phyloP scores from a whole-genome alignment of 2,888 invertebrate species.

The Spodoptera littoralis region DNA sequence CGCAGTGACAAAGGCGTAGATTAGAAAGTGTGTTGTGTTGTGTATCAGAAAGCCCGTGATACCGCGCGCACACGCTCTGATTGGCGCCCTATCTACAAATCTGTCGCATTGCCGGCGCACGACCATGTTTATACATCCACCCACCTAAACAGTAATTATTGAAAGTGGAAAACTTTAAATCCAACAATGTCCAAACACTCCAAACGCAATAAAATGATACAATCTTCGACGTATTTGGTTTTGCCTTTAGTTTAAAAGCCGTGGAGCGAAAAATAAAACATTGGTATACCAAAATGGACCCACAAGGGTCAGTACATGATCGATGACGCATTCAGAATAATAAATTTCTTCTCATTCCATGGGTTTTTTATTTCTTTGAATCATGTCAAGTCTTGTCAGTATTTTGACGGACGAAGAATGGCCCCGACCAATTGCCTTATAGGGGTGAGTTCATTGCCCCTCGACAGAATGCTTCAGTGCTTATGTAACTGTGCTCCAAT shows the following conservation, averaged over 20 bases:
- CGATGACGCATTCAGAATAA: constrained; percentile 63
- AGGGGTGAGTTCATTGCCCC: constrained; percentile 44
- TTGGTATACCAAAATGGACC: constrained; percentile 46
- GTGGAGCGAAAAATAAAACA: constrained; percentile 47
- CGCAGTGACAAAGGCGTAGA: constrained; percentile 87
- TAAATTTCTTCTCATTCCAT: constrained; percentile 57
- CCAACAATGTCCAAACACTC: not conserved
- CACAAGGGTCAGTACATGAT: constrained; percentile 62
- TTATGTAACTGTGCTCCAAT: constrained; percentile 61
- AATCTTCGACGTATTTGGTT: not conserved
- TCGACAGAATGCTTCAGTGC: constrained; percentile 33
- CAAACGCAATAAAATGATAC: not conserved
- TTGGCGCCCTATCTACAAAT: constrained; percentile 86
- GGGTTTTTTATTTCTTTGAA: constrained; percentile 55
- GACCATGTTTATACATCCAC: constrained; percentile 44
- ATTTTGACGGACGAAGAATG: constrained; percentile 53
- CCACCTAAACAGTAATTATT: constrained; percentile 31
- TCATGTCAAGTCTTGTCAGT: constrained; percentile 48
- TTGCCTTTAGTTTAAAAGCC: constrained; percentile 19
- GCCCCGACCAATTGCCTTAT: constrained; percentile 41
- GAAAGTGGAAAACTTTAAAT: constrained; percentile 13
- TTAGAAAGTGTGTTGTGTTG: constrained; percentile 87
- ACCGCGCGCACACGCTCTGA: constrained; percentile 85
- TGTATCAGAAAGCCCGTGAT: constrained; percentile 84
- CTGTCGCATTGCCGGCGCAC: constrained; percentile 73